Percentiles rank a stretch among this genome's conserved stretches.
Conservation (phyloP, 2,113 vertebrate genomes). For the Arothron firmamentum region DNA sequence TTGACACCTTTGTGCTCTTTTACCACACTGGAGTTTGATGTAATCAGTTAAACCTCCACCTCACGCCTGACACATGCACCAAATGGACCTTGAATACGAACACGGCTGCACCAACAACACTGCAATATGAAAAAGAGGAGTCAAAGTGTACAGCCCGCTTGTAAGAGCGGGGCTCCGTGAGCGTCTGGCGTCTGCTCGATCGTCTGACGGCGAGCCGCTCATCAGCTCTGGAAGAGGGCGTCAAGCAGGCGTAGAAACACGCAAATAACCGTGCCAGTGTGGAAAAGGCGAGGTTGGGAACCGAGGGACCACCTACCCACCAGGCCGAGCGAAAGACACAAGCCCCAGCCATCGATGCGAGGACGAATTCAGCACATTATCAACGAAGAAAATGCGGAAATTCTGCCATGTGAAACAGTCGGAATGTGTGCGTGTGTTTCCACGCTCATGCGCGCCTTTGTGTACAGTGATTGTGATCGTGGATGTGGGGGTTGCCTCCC, state of each 20-base stretch:
- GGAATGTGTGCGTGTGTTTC: constrained; percentile 8
- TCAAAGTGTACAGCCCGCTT: constrained; percentile 53
- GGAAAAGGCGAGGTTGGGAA: constrained; percentile 21
- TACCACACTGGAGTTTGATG: constrained; percentile 74
- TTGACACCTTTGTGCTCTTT: constrained; percentile 74
- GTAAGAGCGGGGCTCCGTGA: constrained; percentile 26
- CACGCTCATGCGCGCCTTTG: constrained; percentile 22
- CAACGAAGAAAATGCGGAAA: constrained; percentile 10
- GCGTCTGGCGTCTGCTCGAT: constrained; percentile 33
- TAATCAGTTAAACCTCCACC: constrained; percentile 76
- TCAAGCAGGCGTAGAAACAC: constrained; percentile 13
- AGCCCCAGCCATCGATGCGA: no score
- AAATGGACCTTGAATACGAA: constrained; percentile 69
- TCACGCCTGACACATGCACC: constrained; percentile 70
- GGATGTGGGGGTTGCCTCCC: constrained; percentile 63
- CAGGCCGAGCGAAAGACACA: no score
- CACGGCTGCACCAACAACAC: constrained; percentile 66
- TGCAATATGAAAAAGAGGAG: constrained; percentile 68
- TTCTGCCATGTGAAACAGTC: constrained; percentile 20
- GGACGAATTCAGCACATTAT: constrained; percentile 20
- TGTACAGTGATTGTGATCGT: constrained; percentile 44
- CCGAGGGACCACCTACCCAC: constrained; percentile 13
- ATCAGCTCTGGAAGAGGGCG: constrained; percentile 30
- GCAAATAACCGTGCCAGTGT: constrained; percentile 29
- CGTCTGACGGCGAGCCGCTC: constrained; percentile 21